phyloP scores from a whole-genome alignment of 1,140 invertebrate genomes.

The Sweltsa coloradensis region DNA sequence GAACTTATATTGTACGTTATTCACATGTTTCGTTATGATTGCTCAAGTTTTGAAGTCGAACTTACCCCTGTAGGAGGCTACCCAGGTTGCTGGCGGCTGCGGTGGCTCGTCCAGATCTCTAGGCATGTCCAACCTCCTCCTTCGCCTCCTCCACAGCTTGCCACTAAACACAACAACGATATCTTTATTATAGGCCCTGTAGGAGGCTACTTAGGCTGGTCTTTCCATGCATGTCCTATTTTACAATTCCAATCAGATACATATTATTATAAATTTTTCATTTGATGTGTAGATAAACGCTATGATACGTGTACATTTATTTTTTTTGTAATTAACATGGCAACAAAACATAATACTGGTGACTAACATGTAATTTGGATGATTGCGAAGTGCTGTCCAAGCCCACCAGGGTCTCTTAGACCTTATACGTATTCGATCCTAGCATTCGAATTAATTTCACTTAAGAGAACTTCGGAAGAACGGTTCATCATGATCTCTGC shows the following conservation, averaged over 20 bases:
- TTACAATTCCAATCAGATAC: neutral
- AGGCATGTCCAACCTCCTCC: constrained; percentile 12
- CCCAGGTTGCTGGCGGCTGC: constrained; percentile 20
- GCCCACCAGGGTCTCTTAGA: too few species aligned
- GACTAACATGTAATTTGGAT: too few species aligned
- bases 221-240: neutral
- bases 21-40: neutral
- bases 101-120: constrained; percentile 15
- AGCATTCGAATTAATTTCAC: too few species aligned
- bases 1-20: neutral
- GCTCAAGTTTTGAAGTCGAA: neutral
- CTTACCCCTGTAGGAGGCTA: constrained; percentile 21
- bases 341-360: neutral
- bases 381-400: too few species aligned
- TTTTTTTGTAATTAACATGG: neutral
- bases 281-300: neutral
- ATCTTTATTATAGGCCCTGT: neutral
- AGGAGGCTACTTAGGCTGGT: neutral
- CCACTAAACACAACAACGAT: constrained; percentile 10
- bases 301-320: neutral
- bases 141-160: constrained; percentile 17
- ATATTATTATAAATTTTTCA: neutral
- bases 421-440: too few species aligned
- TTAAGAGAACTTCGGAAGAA: too few species aligned
- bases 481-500: too few species aligned